These are phyloP conservation scores for Polyommatus icarus DNA, from an alignment of 2,888 invertebrate species.

Conservation along the genomic window DNA sequence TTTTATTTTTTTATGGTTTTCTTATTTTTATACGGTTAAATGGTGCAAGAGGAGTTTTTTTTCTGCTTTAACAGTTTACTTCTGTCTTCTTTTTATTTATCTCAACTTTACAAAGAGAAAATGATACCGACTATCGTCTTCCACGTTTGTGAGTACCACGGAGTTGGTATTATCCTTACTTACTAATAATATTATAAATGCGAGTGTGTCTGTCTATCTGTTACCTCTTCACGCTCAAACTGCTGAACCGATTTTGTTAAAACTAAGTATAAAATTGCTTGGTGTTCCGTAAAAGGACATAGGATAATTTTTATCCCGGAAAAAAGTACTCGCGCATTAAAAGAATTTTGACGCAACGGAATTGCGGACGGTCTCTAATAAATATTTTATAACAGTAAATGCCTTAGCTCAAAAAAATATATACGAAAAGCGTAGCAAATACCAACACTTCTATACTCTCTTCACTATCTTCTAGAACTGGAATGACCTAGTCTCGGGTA, in stretches of 20 bases:
- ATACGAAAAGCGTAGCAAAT: neutral
- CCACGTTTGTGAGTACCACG: neutral
- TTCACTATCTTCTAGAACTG: neutral
- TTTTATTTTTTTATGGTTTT: slow-evolving; percentile 4
- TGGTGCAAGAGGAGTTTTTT: neutral
- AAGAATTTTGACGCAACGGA: too few relatives aligned
- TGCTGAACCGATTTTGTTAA: too few relatives aligned
- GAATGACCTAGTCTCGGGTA: neutral
- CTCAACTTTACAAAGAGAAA: too few relatives aligned
- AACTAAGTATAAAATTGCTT: too few relatives aligned
- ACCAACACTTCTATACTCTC: neutral
- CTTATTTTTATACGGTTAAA: neutral
- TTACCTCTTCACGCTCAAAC: neutral
- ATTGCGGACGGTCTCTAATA: neutral
- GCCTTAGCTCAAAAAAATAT: neutral
- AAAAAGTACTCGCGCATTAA: too few relatives aligned
- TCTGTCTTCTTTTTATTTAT: neutral
- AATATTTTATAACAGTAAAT: neutral
- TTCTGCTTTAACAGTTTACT: neutral
- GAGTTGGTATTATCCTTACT: neutral
- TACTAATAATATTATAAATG: too few relatives aligned
- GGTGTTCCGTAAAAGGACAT: too few relatives aligned
- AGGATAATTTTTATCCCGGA: too few relatives aligned
- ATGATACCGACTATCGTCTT: neutral
- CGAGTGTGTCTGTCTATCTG: neutral